Percentiles rank a stretch among this genome's conserved stretches.
These are phyloP conservation scores for Drosophila sechellia DNA, from an alignment of 1,140 invertebrate genomes.

Conservation along the genomic window DNA sequence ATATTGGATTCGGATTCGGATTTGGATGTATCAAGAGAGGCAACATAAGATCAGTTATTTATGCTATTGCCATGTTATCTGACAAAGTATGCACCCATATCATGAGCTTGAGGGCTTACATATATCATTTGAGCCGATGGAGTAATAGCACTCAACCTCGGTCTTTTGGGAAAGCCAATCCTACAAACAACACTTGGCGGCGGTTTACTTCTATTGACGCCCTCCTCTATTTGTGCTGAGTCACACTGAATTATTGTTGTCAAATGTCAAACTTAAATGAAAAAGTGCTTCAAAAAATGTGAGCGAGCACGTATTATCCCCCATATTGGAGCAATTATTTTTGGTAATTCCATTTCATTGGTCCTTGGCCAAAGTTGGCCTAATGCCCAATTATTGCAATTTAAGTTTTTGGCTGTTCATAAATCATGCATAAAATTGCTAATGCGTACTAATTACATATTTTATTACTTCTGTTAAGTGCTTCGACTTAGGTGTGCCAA, in stretches of 20 bases:
- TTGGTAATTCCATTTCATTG: slow-evolving; percentile 17
- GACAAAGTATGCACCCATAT: slow-evolving; percentile 7
- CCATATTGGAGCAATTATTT: slow-evolving; percentile 15
- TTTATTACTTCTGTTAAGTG: neutral
- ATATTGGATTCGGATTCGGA: slow-evolving; percentile 6
- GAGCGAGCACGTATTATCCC: slow-evolving; percentile 17
- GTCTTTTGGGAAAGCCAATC: slow-evolving; percentile 58
- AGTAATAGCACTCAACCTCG: slow-evolving; percentile 50
- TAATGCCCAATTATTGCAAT: slow-evolving; percentile 9
- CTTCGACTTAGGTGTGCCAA: too few species aligned
- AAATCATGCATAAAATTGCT: neutral
- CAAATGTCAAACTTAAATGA: slow-evolving; percentile 51
- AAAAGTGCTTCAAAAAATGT: slow-evolving; percentile 30
- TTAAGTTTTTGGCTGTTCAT: slow-evolving; percentile 1
- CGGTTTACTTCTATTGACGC: slow-evolving; percentile 37
- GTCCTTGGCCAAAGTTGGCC: slow-evolving; percentile 2
- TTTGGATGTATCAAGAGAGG: slow-evolving; percentile 2
- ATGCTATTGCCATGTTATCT: too few species aligned
- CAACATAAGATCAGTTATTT: too few species aligned
- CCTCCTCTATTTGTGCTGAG: slow-evolving; percentile 47
- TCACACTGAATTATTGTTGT: slow-evolving; percentile 54
- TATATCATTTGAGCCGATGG: slow-evolving; percentile 40
- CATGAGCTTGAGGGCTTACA: slow-evolving; percentile 56
- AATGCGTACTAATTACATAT: neutral
- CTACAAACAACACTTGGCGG: slow-evolving; percentile 47